Evolutionary conservation across 2,888 invertebrate species (phyloP).

Genomic region (Leucophora obtusa): DNA sequence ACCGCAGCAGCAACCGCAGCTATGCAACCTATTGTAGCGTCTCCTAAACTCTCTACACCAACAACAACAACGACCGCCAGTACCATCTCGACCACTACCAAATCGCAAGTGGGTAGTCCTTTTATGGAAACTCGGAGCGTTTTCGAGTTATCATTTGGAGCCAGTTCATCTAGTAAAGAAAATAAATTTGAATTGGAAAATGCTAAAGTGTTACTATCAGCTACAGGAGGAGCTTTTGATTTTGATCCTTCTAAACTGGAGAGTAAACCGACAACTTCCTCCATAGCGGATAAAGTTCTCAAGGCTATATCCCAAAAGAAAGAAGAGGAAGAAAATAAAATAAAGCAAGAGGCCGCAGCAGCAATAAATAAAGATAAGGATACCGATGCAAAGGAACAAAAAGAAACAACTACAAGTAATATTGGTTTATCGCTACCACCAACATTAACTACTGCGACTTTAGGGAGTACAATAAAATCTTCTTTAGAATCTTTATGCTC

Average conservation of each 20-base stretch:
- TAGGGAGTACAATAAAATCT: constrained; percentile 23
- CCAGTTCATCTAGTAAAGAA: constrained; percentile 73
- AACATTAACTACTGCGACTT: constrained; percentile 56
- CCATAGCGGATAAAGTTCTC: constrained; percentile 83
- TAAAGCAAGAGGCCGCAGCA: constrained; percentile 76
- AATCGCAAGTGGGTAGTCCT: constrained; percentile 72
- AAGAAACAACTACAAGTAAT: constrained; percentile 17
- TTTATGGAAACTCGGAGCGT: constrained; percentile 77
- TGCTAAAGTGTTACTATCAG: constrained; percentile 75
- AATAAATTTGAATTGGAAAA: constrained; percentile 77
- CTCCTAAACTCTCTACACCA: constrained; percentile 56
- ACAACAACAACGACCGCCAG: constrained; percentile 33
- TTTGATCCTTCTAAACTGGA: constrained; percentile 76
- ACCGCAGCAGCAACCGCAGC: background rate
- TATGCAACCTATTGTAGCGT: constrained; percentile 24
- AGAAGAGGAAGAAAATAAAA: constrained; percentile 79
- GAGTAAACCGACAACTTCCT: constrained; percentile 79
- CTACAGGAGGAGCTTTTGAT: constrained; percentile 73
- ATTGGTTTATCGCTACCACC: background rate
- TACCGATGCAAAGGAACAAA: constrained; percentile 41
- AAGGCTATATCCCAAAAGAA: constrained; percentile 81
- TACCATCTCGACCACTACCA: background rate
- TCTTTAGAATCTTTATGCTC: constrained; percentile 40
- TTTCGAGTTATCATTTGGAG: constrained; percentile 75
- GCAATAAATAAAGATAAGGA: constrained; percentile 50